Conservation (phyloP, 1,140 invertebrate species). For the Macrotrachela quadricornifera region DNA sequence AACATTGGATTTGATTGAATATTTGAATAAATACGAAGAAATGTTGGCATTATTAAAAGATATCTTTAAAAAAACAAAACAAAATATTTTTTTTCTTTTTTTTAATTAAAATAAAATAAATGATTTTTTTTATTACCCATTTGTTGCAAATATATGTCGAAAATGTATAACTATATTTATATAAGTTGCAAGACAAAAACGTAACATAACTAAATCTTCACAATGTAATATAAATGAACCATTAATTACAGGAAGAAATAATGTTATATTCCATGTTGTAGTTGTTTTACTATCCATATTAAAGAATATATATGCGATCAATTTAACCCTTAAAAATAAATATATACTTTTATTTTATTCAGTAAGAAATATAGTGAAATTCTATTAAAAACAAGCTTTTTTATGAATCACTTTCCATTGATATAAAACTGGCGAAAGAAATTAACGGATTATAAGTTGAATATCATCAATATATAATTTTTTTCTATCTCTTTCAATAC, state of each 20-base stretch:
- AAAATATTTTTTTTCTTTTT: too few species aligned
- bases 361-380: conserved; percentile 1
- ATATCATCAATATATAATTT: too few species aligned
- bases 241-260: conserved; percentile 92
- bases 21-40: conserved; percentile 83
- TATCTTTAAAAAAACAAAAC: conserved; percentile 39
- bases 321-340: conserved; percentile 23
- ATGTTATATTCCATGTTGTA: conserved; percentile 81
- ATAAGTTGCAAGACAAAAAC: conserved; percentile 84
- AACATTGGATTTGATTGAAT: conserved; percentile 82
- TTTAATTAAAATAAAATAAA: too few species aligned
- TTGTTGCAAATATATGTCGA: conserved; percentile 92
- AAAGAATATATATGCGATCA: conserved; percentile 90
- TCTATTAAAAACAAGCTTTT: neutral
- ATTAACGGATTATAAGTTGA: too few species aligned
- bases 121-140: conserved; percentile 41
- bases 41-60: conserved; percentile 82
- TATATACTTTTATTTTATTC: conserved; percentile 6
- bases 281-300: conserved; percentile 95
- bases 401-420: neutral
- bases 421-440: too few species aligned
- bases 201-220: conserved; percentile 77
- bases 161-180: conserved; percentile 94
- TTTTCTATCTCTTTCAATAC: too few species aligned
- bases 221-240: conserved; percentile 86